Evolutionary conservation across 2,113 vertebrate genomes (phyloP).

Genomic region (Rattus rattus): DNA sequence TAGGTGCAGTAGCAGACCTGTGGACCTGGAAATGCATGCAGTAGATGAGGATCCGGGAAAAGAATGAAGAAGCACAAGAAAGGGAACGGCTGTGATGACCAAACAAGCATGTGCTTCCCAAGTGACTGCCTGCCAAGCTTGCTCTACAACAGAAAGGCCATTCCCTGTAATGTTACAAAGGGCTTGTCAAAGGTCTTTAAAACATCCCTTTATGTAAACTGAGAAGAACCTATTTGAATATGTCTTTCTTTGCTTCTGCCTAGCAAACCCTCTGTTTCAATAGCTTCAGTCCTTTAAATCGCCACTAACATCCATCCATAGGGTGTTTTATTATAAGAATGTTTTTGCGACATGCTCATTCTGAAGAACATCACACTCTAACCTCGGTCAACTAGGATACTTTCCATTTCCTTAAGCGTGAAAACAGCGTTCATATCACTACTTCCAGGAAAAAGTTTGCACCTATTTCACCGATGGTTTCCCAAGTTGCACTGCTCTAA

Average conservation of each 20-base stretch:
- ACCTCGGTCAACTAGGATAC: not conserved
- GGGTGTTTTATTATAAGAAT: not conserved
- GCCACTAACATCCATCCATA: not conserved
- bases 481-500: not conserved
- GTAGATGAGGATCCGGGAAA: not conserved
- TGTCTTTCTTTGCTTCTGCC: not conserved
- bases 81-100: not conserved
- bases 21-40: not conserved
- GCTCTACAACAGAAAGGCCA: slow-evolving; percentile 16
- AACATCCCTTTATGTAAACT: not conserved
- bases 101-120: not conserved
- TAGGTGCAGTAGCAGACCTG: not conserved
- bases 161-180: not conserved
- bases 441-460: not conserved
- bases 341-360: not conserved
- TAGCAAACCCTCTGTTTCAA: not conserved
- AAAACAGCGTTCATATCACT: not conserved
- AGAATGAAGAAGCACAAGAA: not conserved
- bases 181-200: not conserved
- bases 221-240: not conserved
- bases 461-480: not conserved
- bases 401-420: not conserved
- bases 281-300: not conserved
- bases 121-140: not conserved
- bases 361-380: not conserved